Conservation (phyloP, 2,888 invertebrate genomes). For the Stenolophus ochropezus region DNA sequence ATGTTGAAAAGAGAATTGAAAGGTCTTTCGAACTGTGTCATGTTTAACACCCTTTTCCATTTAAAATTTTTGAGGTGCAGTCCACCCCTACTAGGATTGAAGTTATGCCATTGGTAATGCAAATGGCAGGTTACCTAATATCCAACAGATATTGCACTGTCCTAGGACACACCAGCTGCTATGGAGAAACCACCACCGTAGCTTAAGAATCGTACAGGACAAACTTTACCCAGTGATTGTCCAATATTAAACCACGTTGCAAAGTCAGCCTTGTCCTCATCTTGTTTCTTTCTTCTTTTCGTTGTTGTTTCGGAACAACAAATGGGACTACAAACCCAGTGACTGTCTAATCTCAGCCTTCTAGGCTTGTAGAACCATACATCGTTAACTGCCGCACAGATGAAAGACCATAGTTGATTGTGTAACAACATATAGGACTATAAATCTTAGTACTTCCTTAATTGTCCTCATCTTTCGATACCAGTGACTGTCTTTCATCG, state of each 20-base stretch:
- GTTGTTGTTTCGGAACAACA: not conserved
- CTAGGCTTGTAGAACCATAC: not conserved
- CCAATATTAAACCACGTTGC: not conserved
- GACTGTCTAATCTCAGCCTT: not conserved
- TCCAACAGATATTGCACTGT: too few species aligned
- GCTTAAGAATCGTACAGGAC: conserved; percentile 40
- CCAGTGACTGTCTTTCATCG: not conserved
- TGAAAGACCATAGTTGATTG: not conserved
- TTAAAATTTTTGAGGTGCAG: too few species aligned
- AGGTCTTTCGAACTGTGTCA: too few species aligned
- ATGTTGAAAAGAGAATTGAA: too few species aligned
- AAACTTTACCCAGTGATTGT: not conserved
- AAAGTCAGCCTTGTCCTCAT: not conserved
- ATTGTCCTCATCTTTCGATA: not conserved
- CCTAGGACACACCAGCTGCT: too few species aligned
- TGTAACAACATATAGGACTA: too few species aligned
- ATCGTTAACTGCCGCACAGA: not conserved
- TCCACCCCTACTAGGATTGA: too few species aligned
- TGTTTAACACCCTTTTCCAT: too few species aligned
- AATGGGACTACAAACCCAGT: conserved; percentile 30
- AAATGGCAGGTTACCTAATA: too few species aligned
- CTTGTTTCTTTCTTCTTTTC: not conserved
- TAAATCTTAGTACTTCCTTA: not conserved
- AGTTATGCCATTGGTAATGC: too few species aligned
- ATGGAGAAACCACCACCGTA: too few species aligned